These are phyloP conservation scores for Hemibagrus guttatus DNA, from an alignment of 2,797 vertebrate genomes.

Conservation along the genomic window DNA sequence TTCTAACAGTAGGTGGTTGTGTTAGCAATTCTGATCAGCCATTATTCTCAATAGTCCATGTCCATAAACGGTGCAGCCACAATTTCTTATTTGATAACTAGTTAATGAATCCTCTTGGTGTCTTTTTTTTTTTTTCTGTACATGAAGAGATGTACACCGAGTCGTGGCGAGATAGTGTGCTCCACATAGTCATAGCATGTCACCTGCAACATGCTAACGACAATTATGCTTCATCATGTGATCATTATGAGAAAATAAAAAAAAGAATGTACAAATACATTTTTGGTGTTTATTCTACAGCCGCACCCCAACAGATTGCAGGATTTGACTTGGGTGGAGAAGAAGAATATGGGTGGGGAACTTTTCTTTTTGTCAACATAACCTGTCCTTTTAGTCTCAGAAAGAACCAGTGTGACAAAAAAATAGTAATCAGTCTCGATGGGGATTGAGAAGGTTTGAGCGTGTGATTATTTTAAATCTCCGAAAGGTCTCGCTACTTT, in stretches of 20 bases:
- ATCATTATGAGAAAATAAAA: constrained; percentile 43
- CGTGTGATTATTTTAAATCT: constrained; percentile 39
- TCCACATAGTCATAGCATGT: not conserved
- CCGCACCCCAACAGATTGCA: constrained; percentile 54
- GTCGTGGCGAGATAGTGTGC: not conserved
- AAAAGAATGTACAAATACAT: constrained; percentile 56
- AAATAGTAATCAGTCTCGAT: not conserved
- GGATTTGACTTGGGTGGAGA: constrained; percentile 65
- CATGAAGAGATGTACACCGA: not conserved
- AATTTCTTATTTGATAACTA: constrained; percentile 25
- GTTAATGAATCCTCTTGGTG: not conserved
- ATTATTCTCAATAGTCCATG: constrained; percentile 23
- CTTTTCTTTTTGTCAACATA: constrained; percentile 57
- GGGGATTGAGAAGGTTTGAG: not conserved
- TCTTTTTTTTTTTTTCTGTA: not conserved
- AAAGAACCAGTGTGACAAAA: constrained; percentile 30
- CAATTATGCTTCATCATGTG: constrained; percentile 41
- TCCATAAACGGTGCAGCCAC: constrained; percentile 3
- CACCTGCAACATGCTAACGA: constrained; percentile 27
- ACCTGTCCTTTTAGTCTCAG: constrained; percentile 46
- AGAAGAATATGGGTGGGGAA: constrained; percentile 59
- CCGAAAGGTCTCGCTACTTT: constrained; percentile 48
- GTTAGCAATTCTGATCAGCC: constrained; percentile 12
- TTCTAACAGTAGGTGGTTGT: constrained; percentile 23
- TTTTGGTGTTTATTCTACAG: constrained; percentile 59